phyloP scores from a whole-genome alignment of 2,113 vertebrate species.

The Silurus glanis region DNA sequence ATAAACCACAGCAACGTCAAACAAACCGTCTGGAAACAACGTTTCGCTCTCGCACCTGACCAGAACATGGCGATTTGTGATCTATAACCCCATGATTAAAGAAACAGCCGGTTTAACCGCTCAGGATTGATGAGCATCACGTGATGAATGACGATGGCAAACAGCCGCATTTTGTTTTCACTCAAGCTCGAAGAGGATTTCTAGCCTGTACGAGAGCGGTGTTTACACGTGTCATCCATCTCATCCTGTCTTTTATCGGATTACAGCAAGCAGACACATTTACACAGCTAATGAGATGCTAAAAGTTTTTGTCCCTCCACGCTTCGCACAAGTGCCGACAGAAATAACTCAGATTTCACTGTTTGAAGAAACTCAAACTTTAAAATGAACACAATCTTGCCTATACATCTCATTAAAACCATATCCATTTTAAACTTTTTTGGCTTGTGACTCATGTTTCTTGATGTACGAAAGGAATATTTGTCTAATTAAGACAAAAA shows the following conservation, averaged over 20 bases:
- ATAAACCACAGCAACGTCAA: background rate
- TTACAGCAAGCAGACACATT: background rate
- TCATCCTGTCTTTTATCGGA: slow-evolving; percentile 19
- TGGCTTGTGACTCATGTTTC: background rate
- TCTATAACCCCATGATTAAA: background rate
- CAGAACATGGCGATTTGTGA: background rate
- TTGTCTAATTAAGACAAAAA: background rate
- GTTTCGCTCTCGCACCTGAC: background rate
- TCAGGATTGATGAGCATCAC: background rate
- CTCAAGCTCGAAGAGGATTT: slow-evolving; percentile 9
- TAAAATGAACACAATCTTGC: background rate
- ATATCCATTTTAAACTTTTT: background rate
- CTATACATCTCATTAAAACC: background rate
- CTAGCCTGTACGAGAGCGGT: background rate
- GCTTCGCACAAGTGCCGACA: background rate
- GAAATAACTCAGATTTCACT: background rate
- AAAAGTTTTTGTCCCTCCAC: background rate
- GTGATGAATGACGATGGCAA: slow-evolving; percentile 5
- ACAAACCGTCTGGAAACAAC: background rate
- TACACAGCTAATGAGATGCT: background rate
- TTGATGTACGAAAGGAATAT: background rate
- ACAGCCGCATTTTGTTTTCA: background rate
- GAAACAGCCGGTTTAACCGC: slow-evolving; percentile 15
- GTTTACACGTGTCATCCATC: slow-evolving; percentile 8
- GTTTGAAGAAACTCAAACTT: background rate